Conservation (phyloP, 2,888 invertebrate genomes). For the Leptodirus hochenwartii region DNA sequence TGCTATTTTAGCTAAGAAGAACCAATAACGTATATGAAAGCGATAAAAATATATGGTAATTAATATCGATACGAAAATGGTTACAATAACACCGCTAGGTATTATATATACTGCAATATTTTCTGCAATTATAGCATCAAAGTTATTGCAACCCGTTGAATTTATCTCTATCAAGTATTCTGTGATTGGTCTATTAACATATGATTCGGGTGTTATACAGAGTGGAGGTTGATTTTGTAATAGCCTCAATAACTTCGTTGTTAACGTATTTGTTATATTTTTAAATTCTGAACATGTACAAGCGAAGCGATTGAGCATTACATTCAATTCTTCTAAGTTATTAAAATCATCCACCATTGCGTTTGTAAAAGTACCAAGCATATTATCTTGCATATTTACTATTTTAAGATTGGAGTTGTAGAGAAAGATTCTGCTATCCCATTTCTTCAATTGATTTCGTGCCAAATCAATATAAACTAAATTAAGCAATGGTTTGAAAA, state of each 20-base stretch:
- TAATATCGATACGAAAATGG: too few relatives aligned
- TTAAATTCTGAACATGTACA: slow-evolving; percentile 38
- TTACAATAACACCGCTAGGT: too few relatives aligned
- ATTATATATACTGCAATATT: too few relatives aligned
- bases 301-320: slow-evolving; percentile 34
- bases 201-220: too few relatives aligned
- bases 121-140: too few relatives aligned
- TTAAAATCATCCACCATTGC: slow-evolving; percentile 38
- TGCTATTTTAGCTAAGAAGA: slow-evolving; percentile 8
- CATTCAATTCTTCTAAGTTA: slow-evolving; percentile 28
- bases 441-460: slow-evolving; percentile 32
- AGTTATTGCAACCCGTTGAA: too few relatives aligned
- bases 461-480: slow-evolving; percentile 32
- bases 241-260: too few relatives aligned
- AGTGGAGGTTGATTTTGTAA: too few relatives aligned
- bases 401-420: slow-evolving; percentile 27
- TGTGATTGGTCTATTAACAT: too few relatives aligned
- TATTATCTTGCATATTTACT: slow-evolving; percentile 31
- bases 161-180: too few relatives aligned
- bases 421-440: slow-evolving; percentile 33
- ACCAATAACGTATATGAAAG: slow-evolving; percentile 9
- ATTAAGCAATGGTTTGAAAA: slow-evolving; percentile 27
- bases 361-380: slow-evolving; percentile 33
- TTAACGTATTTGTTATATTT: too few relatives aligned
- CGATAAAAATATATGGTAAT: slow-evolving; percentile 5